Evolutionary conservation across 2,797 vertebrate genomes (phyloP).

Genomic region (Anabas testudineus): DNA sequence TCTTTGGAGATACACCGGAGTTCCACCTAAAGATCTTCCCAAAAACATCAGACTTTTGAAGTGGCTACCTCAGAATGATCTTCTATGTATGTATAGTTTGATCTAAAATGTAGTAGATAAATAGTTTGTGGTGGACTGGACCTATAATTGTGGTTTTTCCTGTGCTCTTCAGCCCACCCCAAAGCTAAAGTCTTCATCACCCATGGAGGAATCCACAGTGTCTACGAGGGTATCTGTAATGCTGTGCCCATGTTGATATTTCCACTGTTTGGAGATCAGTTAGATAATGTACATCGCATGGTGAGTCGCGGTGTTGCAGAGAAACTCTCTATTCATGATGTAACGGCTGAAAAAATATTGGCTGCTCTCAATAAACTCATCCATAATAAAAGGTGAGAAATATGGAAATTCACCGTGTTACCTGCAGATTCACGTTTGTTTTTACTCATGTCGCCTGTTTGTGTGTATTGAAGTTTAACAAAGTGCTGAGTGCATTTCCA

Average conservation of each 20-base stretch:
- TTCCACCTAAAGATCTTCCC: slow-evolving; percentile 80
- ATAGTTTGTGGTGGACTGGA: neutral
- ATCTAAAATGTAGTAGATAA: too few relatives aligned
- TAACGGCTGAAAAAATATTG: slow-evolving; percentile 85
- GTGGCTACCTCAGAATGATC: slow-evolving; percentile 97
- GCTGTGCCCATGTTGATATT: slow-evolving; percentile 93
- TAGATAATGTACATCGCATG: slow-evolving; percentile 88
- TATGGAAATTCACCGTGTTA: neutral
- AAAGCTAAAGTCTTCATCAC: slow-evolving; percentile 92
- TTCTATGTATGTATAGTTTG: slow-evolving; percentile 85
- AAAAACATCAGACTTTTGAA: slow-evolving; percentile 90
- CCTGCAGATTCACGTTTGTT: too few relatives aligned
- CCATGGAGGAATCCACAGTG: slow-evolving; percentile 91
- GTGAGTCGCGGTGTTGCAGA: slow-evolving; percentile 87
- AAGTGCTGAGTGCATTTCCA: too few relatives aligned
- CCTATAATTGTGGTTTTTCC: slow-evolving; percentile 1
- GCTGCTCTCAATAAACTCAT: slow-evolving; percentile 85
- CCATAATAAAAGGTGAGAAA: slow-evolving; percentile 87
- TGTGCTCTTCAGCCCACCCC: slow-evolving; percentile 84
- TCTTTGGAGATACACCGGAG: slow-evolving; percentile 91
- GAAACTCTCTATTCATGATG: slow-evolving; percentile 80
- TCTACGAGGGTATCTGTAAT: slow-evolving; percentile 93
- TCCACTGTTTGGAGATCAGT: slow-evolving; percentile 94
- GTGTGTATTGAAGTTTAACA: too few relatives aligned
- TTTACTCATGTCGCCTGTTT: too few relatives aligned